A percentile compares a stretch with the other conserved stretches of the same genome.
These are phyloP conservation scores for Margarornis squamiger DNA, from an alignment of 2,797 vertebrate species.

Conservation along the genomic window DNA sequence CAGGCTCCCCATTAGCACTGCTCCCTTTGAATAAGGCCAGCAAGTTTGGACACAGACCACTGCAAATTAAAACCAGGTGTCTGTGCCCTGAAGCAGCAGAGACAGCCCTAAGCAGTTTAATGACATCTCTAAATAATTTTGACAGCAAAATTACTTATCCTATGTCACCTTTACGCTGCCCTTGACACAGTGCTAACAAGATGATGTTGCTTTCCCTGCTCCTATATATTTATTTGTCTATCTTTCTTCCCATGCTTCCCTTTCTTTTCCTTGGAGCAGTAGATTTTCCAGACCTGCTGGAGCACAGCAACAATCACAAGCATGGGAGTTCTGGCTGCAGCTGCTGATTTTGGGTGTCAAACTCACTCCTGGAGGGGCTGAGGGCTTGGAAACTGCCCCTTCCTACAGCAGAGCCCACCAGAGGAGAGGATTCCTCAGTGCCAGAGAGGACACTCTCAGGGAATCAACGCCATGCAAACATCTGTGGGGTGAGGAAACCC, in stretches of 20 bases:
- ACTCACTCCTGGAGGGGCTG: background rate
- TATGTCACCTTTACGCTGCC: slow-evolving; percentile 64
- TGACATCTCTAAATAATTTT: slow-evolving; percentile 75
- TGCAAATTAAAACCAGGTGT: slow-evolving; percentile 61
- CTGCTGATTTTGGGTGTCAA: background rate
- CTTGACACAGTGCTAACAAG: slow-evolving; percentile 62
- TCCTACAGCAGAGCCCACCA: background rate
- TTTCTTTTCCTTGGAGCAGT: background rate
- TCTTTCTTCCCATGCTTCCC: background rate
- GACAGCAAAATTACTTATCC: slow-evolving; percentile 72
- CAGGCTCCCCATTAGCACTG: background rate
- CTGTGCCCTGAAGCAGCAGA: slow-evolving; percentile 53
- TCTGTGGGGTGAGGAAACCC: background rate
- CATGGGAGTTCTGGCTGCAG: background rate
- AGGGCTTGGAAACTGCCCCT: background rate
- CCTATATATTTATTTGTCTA: background rate
- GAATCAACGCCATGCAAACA: rapidly evolving
- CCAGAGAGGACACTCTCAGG: background rate
- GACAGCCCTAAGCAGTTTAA: slow-evolving; percentile 69
- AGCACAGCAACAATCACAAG: background rate
- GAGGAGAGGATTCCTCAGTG: background rate
- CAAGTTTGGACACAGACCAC: background rate
- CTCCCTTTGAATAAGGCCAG: background rate
- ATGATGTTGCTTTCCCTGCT: background rate
- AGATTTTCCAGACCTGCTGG: background rate